Percentiles rank a stretch among this genome's conserved stretches.
Conservation (phyloP, 1,140 invertebrate species). For the Drosophila willistoni region DNA sequence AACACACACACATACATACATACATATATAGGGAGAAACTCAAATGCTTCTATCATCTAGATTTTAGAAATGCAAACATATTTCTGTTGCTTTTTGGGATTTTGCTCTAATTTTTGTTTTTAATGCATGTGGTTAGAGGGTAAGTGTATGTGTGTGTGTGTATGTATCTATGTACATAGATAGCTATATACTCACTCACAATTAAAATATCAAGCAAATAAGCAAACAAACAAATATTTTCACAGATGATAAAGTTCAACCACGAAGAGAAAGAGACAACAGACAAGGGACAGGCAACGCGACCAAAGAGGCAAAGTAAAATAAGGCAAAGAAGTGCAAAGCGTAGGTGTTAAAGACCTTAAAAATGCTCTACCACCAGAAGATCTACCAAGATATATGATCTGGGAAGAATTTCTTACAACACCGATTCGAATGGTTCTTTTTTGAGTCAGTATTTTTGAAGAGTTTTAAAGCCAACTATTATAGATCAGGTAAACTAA, state of each 20-base stretch:
- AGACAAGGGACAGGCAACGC: not conserved
- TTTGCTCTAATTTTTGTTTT: slow-evolving; percentile 75
- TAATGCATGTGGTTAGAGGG: slow-evolving; percentile 13
- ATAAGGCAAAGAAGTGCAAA: slow-evolving; percentile 23
- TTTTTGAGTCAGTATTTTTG: no score
- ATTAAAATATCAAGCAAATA: slow-evolving; percentile 74
- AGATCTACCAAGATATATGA: slow-evolving; percentile 46
- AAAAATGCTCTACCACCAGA: slow-evolving; percentile 51
- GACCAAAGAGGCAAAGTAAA: not conserved
- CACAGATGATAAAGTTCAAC: slow-evolving; percentile 79
- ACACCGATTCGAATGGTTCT: not conserved
- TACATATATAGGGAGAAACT: slow-evolving; percentile 1
- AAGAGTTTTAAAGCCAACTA: no score
- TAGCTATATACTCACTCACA: slow-evolving; percentile 45
- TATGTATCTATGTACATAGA: slow-evolving; percentile 1
- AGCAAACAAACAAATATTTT: slow-evolving; percentile 79
- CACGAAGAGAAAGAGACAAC: slow-evolving; percentile 24
- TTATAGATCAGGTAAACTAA: no score
- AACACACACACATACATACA: not conserved
- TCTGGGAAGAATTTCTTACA: not conserved
- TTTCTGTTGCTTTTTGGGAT: slow-evolving; percentile 54
- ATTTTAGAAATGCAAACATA: slow-evolving; percentile 60
- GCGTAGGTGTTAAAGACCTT: slow-evolving; percentile 74
- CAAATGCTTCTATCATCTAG: slow-evolving; percentile 31
- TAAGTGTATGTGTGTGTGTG: not conserved